Base-by-base conservation (phyloP, 1,140 invertebrate genomes). In the Hycleus cichorii region DNA sequence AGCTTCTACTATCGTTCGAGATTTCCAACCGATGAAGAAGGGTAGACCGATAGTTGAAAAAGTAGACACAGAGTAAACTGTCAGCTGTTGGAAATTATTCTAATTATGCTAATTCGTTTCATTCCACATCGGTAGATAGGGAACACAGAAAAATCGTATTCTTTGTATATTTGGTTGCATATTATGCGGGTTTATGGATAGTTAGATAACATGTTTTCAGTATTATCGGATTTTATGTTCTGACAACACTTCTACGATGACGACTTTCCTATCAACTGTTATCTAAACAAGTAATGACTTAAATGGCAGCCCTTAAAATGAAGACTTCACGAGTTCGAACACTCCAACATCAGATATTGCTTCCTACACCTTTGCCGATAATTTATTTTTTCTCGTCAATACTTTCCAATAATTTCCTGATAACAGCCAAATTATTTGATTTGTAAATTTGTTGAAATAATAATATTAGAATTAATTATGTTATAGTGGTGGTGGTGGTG, bases 51-150 rank as follows among this genome's bases (percentile, higher is more conserved):
- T 32, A 7, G 32, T 63, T 49, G 63, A 58, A 66, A 65, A 62
- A 65, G 67, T 64, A 58, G 66, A 62, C 58, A 61, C 64, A 18
- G 18, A 66, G 65, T 60, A 65, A 65, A 66, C 62, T 70, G 70
- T 72, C 70, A 70, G 69, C 70, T 70, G 70, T 62, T 69, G 64
- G 60, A 67, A 72, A 72, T 72, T 72, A 72, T 72, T 69, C 64
- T 69, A 68, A 72, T 72, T 72, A 72, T 72, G 70, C 70, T 70
- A 72, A 72, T 72, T 70, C 65, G 62, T 68, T 60, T 10, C n/a
- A 8, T 51, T 45, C 11, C 5, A 45, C 18, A 10, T 11, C 40
- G 40, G 40, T 12, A 46, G 12, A 25, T 9, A 3, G 18, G 12
- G 18, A 18, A 42, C 11, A 42, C 2, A 9, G 2, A 45, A 12